Conservation (phyloP, 2,888 invertebrate species). For the Gymnosoma rotundatum region DNA sequence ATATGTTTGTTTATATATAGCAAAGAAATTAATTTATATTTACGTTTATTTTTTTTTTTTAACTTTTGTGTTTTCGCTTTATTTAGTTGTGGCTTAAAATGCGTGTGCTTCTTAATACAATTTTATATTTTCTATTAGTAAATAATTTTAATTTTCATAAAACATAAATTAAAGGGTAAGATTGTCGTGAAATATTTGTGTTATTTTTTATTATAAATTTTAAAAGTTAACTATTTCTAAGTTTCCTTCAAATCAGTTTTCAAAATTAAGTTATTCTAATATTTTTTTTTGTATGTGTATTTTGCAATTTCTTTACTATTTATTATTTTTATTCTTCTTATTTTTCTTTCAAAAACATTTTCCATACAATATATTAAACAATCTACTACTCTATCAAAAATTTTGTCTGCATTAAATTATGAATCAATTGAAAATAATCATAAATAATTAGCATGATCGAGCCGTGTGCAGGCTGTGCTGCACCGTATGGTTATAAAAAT, state of each 20-base stretch:
- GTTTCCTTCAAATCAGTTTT: conserved; percentile 7
- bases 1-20: neutral
- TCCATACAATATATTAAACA: conserved; percentile 55
- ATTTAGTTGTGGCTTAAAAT: conserved; percentile 38
- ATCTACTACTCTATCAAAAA: conserved; percentile 49
- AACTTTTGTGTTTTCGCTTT: neutral
- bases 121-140: neutral
- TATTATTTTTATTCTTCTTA: conserved; percentile 56
- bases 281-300: neutral
- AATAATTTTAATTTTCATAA: conserved; percentile 8
- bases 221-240: neutral
- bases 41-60: neutral
- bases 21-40: neutral
- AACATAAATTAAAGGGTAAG: conserved; percentile 43
- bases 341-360: conserved; percentile 53
- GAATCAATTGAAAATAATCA: conserved; percentile 56
- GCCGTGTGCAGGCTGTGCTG: conserved; percentile 92
- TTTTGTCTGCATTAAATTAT: conserved; percentile 57
- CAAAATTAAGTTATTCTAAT: conserved; percentile 34
- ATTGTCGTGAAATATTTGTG: conserved; percentile 43
- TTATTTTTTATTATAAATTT: conserved; percentile 15
- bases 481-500: conserved; percentile 98
- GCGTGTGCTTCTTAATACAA: neutral
- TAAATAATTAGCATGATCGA: conserved; percentile 84
- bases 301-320: conserved; percentile 46